phyloP scores from a whole-genome alignment of 2,888 invertebrate species.

The Fabriciana adippe region DNA sequence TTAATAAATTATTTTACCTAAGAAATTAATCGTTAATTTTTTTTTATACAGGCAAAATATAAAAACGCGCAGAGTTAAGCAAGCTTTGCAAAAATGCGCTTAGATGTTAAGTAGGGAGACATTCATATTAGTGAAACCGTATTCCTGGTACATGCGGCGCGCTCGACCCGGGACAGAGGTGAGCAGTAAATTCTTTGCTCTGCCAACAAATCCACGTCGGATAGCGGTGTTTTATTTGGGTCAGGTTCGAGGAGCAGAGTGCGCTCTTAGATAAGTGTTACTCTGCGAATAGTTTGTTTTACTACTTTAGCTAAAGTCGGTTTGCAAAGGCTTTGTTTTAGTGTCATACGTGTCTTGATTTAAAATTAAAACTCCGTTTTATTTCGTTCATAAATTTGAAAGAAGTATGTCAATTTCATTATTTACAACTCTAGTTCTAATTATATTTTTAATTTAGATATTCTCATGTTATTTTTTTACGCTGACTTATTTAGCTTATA shows the following conservation, averaged over 20 bases:
- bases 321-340: constrained; percentile 22
- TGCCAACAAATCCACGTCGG: constrained; percentile 62
- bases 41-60: too few species aligned
- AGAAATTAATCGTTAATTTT: too few species aligned
- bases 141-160: constrained; percentile 38
- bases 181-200: constrained; percentile 63
- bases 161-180: constrained; percentile 56
- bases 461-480: too few species aligned
- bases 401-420: too few species aligned
- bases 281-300: constrained; percentile 44
- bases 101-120: constrained; percentile 14
- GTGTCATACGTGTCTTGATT: constrained; percentile 6
- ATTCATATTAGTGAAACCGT: constrained; percentile 38
- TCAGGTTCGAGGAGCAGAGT: constrained; percentile 52
- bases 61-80: neutral
- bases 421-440: too few species aligned
- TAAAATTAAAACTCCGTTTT: neutral
- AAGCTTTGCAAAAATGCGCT: neutral
- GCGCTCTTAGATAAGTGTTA: constrained; percentile 47
- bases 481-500: too few species aligned
- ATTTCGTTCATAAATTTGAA: too few species aligned
- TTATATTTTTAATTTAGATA: too few species aligned
- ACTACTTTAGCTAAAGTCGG: constrained; percentile 32
- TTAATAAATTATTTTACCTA: too few species aligned
- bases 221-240: constrained; percentile 66